A percentile compares a stretch with the other conserved stretches of the same genome.
These are phyloP conservation scores for Echinarachnius parma DNA, from an alignment of 53 echinoderm and acorn worm species.

Conservation along the genomic window DNA sequence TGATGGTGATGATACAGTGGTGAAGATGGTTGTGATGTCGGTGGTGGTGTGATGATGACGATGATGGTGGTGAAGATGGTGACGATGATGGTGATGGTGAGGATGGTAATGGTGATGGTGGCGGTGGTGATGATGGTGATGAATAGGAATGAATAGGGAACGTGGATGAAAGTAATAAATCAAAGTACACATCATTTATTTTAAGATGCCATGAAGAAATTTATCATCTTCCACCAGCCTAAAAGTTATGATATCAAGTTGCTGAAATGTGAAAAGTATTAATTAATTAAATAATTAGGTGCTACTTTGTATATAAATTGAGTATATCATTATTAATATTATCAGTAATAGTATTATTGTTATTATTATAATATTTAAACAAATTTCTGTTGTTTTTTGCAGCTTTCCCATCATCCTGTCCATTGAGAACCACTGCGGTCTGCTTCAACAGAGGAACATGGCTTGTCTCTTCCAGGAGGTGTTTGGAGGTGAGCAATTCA, in stretches of 20 bases:
- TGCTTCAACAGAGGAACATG: conserved; percentile 96
- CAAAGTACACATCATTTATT: no score
- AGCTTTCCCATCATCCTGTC: conserved; percentile 92
- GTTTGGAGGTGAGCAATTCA: conserved; percentile 92
- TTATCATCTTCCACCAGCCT: no score
- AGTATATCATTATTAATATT: no score
- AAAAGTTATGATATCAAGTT: no score
- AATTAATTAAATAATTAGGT: no score
- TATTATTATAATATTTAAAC: no score
- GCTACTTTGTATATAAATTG: no score
- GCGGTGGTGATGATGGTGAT: background rate
- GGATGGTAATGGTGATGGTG: conserved; percentile 1
- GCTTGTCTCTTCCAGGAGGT: conserved; percentile 82
- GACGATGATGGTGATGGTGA: background rate
- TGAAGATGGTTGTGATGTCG: background rate
- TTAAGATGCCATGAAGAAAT: no score
- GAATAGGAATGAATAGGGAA: no score
- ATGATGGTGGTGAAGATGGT: conserved; percentile 6
- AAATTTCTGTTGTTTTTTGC: conserved; percentile 5
- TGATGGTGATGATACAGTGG: background rate
- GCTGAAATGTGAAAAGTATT: no score
- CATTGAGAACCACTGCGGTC: conserved; percentile 94
- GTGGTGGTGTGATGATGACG: background rate
- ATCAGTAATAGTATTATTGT: no score
- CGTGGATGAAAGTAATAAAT: no score